phyloP scores from a whole-genome alignment of 2,797 vertebrate species.

The Pipistrellus nathusii region DNA sequence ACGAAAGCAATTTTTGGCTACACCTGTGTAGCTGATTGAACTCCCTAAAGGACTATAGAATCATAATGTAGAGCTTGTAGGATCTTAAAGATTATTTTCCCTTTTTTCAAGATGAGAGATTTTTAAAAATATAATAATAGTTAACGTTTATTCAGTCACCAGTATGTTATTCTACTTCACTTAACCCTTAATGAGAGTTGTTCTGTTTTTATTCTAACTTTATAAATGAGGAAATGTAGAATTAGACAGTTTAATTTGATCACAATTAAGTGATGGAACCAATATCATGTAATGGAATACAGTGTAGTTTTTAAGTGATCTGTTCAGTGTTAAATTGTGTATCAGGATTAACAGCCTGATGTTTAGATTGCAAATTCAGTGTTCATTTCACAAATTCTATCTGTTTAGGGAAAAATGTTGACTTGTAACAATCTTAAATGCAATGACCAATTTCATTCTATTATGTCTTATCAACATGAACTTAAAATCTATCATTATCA shows the following conservation, averaged over 20 bases:
- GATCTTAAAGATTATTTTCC: background rate
- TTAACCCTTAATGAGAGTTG: slow-evolving; percentile 18
- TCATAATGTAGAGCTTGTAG: background rate
- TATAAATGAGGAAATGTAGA: slow-evolving; percentile 38
- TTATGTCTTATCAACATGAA: slow-evolving; percentile 2
- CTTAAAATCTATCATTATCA: slow-evolving; percentile 21
- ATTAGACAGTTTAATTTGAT: background rate
- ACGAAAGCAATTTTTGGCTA: background rate
- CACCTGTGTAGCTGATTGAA: background rate
- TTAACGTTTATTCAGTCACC: background rate
- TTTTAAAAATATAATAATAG: background rate
- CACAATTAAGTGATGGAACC: slow-evolving; percentile 17
- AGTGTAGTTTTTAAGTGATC: slow-evolving; percentile 43
- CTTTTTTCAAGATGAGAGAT: slow-evolving; percentile 15
- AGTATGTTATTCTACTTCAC: background rate
- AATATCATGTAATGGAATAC: background rate
- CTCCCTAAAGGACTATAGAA: background rate
- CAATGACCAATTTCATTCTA: background rate
- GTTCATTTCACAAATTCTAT: slow-evolving; percentile 47
- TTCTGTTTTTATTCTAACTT: background rate
- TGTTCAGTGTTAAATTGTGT: background rate
- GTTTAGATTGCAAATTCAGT: slow-evolving; percentile 11
- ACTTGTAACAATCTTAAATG: slow-evolving; percentile 7
- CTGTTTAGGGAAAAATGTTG: slow-evolving; percentile 51
- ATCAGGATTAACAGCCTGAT: slow-evolving; percentile 38